These are phyloP conservation scores for Anoncus sp. DNA, from an alignment of 2,888 invertebrate species.

Conservation along the genomic window DNA sequence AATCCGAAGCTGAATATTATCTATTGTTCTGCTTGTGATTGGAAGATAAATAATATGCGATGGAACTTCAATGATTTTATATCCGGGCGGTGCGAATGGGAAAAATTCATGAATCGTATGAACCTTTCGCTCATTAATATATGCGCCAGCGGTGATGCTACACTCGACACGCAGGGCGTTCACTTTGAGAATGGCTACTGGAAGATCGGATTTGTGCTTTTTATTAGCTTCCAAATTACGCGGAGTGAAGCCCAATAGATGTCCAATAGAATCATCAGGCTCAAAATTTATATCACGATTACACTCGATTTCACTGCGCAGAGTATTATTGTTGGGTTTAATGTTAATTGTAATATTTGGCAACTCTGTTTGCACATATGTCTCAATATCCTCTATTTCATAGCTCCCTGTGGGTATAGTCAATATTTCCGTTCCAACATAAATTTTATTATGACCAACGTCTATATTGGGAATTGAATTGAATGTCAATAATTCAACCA, in stretches of 20 bases:
- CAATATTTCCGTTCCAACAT: slow-evolving; percentile 61
- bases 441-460: slow-evolving; percentile 67
- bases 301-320: slow-evolving; percentile 10
- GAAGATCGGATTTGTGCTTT: slow-evolving; percentile 71
- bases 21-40: slow-evolving; percentile 20
- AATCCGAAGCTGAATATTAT: slow-evolving; percentile 13
- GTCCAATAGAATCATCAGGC: slow-evolving; percentile 60
- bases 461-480: slow-evolving; percentile 77
- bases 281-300: slow-evolving; percentile 5
- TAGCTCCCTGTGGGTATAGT: slow-evolving; percentile 70
- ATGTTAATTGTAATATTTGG: not conserved
- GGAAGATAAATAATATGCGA: slow-evolving; percentile 55
- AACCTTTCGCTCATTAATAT: slow-evolving; percentile 69
- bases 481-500: slow-evolving; percentile 74
- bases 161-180: slow-evolving; percentile 72
- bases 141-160: slow-evolving; percentile 73
- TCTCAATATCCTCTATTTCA: slow-evolving; percentile 5
- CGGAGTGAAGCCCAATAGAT: slow-evolving; percentile 70
- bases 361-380: not conserved
- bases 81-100: too few relatives aligned
- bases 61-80: slow-evolving; percentile 14
- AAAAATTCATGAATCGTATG: too few relatives aligned
- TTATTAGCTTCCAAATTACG: slow-evolving; percentile 52
- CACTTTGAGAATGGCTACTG: slow-evolving; percentile 74
- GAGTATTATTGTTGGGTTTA: not conserved